Evolutionary conservation across 2,797 vertebrate species (phyloP).

Genomic region (Artibeus lituratus): DNA sequence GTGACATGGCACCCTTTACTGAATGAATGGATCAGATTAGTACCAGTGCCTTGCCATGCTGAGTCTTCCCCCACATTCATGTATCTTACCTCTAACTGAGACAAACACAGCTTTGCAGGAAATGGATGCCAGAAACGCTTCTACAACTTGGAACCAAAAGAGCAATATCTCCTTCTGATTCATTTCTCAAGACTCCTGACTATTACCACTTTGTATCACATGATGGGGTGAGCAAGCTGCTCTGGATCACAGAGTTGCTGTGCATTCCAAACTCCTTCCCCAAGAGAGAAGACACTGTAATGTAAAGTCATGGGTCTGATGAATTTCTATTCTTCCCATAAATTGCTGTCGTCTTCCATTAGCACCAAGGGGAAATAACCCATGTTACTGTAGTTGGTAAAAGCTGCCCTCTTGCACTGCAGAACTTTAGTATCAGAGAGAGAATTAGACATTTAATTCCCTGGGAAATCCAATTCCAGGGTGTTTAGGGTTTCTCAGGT

Average conservation of each 20-base stretch:
- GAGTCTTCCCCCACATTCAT: neutral
- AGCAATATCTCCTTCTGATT: constrained; percentile 56
- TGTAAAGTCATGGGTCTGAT: neutral
- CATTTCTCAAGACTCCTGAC: constrained; percentile 44
- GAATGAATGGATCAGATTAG: constrained; percentile 40
- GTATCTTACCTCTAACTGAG: neutral
- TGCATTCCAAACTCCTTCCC: neutral
- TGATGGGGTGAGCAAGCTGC: neutral
- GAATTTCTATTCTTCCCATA: neutral
- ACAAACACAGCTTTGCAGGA: neutral
- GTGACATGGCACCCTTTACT: neutral
- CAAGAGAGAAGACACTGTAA: neutral
- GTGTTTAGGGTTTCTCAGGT: neutral
- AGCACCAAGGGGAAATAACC: neutral
- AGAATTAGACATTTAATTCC: neutral
- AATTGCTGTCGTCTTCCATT: neutral
- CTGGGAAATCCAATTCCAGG: neutral
- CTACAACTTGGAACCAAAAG: neutral
- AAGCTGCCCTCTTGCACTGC: neutral
- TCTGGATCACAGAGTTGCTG: neutral
- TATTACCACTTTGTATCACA: neutral
- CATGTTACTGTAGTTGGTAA: neutral
- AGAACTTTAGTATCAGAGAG: neutral
- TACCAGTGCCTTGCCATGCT: rapidly evolving
- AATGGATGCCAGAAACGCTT: neutral